These are phyloP conservation scores for Ptiloglossa arizonensis DNA, from an alignment of 1,140 invertebrate species.

Conservation along the genomic window DNA sequence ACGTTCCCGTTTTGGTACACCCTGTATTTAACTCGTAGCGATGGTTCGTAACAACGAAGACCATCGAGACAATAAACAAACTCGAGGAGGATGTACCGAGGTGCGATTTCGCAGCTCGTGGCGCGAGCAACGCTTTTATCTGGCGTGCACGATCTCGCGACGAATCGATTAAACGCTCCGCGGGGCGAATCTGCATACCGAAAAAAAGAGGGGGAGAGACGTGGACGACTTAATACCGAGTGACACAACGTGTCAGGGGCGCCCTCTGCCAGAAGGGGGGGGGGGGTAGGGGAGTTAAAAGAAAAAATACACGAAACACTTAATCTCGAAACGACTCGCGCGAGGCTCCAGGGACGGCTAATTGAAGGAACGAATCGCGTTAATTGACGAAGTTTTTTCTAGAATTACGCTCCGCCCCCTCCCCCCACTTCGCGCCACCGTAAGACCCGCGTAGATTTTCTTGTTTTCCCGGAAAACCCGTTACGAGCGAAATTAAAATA, in stretches of 20 bases:
- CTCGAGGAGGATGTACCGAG: not conserved
- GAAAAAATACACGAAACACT: not conserved
- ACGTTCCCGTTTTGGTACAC: not conserved
- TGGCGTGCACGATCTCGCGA: slow-evolving; percentile 37
- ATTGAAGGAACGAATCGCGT: not conserved
- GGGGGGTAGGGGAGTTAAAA: no score
- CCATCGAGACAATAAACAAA: not conserved
- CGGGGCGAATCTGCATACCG: slow-evolving; percentile 35
- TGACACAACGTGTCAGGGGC: slow-evolving; percentile 2
- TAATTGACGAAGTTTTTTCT: not conserved
- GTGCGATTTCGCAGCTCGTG: slow-evolving; percentile 7
- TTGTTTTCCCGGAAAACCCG: no score
- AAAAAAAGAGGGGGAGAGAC: not conserved
- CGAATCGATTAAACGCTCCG: slow-evolving; percentile 55
- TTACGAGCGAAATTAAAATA: not conserved
- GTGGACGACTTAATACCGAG: slow-evolving; percentile 20
- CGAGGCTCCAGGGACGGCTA: not conserved
- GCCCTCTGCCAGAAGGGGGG: no score
- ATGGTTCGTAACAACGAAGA: not conserved
- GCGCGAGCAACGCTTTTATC: slow-evolving; percentile 27
- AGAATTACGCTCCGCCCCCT: no score
- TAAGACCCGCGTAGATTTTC: no score
- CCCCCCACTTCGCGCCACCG: no score
- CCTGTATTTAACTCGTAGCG: no score
- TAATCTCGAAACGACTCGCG: not conserved